Evolutionary conservation across 2,797 vertebrate species (phyloP).

Genomic region (Tapirus indicus): DNA sequence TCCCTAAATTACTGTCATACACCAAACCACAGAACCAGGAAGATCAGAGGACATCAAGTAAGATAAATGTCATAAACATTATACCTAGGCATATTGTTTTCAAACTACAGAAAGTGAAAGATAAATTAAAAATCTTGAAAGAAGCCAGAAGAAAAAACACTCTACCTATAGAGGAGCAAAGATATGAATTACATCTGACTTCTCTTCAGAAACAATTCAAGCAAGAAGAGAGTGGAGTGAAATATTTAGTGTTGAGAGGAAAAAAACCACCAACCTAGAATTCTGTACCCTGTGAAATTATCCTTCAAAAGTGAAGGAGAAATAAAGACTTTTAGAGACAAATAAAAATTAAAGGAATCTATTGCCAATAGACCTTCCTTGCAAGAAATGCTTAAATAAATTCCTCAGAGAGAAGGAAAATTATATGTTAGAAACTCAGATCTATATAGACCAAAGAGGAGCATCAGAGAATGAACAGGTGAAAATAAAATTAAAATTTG

Average conservation of each 20-base stretch:
- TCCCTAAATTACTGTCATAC: background rate
- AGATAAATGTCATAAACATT: background rate
- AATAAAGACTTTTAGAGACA: background rate
- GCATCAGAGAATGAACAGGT: background rate
- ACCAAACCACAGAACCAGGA: background rate
- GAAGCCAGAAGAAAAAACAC: too few relatives aligned
- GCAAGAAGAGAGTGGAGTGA: too few relatives aligned
- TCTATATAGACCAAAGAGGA: background rate
- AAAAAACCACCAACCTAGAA: too few relatives aligned
- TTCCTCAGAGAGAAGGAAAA: background rate
- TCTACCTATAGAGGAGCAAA: too few relatives aligned
- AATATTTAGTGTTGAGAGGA: too few relatives aligned
- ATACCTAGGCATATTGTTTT: background rate
- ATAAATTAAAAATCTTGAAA: too few relatives aligned
- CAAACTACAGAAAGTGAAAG: background rate
- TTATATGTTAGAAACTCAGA: background rate
- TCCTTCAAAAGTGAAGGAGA: background rate
- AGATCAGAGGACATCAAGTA: background rate
- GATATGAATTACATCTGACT: too few relatives aligned
- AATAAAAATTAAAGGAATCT: too few relatives aligned
- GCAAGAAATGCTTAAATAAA: too few relatives aligned
- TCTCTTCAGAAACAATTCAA: too few relatives aligned
- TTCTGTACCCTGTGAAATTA: too few relatives aligned
- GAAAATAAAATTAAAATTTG: background rate
- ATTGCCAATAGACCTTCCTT: too few relatives aligned